Percentiles rank a stretch among this genome's conserved stretches.
These are phyloP conservation scores for Platysteira castanea DNA, from an alignment of 2,113 vertebrate genomes.

Conservation along the genomic window DNA sequence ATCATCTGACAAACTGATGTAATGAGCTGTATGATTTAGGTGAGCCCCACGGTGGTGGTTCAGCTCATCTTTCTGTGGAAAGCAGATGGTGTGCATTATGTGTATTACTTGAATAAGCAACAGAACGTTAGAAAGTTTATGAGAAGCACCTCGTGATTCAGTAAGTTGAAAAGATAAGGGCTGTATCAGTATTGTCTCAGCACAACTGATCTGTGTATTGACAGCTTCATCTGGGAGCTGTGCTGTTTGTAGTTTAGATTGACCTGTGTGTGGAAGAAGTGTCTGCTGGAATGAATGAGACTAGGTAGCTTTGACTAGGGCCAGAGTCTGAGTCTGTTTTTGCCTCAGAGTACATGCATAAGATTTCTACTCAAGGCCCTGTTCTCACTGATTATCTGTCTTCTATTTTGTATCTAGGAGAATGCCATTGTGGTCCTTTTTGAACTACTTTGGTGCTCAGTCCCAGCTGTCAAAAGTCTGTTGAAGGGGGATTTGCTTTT, in stretches of 20 bases:
- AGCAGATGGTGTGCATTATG: rapidly evolving
- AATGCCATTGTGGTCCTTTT: not conserved
- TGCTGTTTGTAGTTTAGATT: not conserved
- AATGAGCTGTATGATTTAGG: rapidly evolving
- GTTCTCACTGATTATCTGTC: not conserved
- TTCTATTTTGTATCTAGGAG: not conserved
- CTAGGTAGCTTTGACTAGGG: not conserved
- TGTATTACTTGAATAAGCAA: not conserved
- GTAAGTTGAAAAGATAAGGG: not conserved
- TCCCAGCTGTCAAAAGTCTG: not conserved
- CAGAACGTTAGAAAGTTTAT: not conserved
- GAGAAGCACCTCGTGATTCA: not conserved
- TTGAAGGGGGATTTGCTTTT: not conserved
- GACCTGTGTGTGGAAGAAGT: not conserved
- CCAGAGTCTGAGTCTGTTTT: not conserved
- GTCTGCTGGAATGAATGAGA: not conserved
- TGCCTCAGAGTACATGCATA: not conserved
- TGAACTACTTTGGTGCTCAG: not conserved
- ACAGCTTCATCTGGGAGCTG: not conserved
- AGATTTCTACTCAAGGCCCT: not conserved
- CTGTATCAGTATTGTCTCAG: not conserved
- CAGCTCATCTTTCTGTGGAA: not conserved
- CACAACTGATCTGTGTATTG: not conserved
- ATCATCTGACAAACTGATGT: not conserved
- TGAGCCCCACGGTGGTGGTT: not conserved